Conservation (phyloP, 2,113 vertebrate genomes). For the Bombycilla garrulus region DNA sequence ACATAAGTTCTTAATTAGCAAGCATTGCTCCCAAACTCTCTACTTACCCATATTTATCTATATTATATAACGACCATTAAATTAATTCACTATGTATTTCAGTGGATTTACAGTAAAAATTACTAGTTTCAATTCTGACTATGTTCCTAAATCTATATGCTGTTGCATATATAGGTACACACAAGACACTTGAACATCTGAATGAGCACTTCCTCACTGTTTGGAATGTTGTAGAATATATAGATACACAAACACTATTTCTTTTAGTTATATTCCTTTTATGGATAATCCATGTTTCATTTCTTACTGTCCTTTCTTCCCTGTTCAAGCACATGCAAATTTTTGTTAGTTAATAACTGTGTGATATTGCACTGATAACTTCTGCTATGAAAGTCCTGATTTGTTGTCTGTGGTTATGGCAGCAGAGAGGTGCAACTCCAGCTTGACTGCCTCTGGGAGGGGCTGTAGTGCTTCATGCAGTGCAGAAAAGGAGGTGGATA, state of each 20-base stretch:
- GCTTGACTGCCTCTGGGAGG: neutral
- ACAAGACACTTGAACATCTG: neutral
- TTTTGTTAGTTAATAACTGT: neutral
- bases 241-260: neutral
- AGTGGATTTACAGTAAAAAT: neutral
- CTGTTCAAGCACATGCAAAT: neutral
- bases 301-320: neutral
- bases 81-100: neutral
- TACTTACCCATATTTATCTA: neutral
- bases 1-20: neutral
- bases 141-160: neutral
- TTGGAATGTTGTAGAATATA: neutral
- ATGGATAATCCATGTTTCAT: neutral
- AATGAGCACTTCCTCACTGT: neutral
- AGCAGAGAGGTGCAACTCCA: neutral
- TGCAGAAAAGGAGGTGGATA: neutral
- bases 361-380: neutral
- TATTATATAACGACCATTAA: neutral
- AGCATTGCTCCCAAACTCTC: neutral
- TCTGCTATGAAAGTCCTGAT: neutral
- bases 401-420: neutral
- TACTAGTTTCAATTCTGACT: neutral
- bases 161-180: neutral
- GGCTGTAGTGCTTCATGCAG: neutral
- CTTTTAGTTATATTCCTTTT: neutral